A percentile compares a stretch with the other conserved stretches of the same genome.
Conservation (phyloP, 2,113 vertebrate species). For the Engystomops pustulosus region DNA sequence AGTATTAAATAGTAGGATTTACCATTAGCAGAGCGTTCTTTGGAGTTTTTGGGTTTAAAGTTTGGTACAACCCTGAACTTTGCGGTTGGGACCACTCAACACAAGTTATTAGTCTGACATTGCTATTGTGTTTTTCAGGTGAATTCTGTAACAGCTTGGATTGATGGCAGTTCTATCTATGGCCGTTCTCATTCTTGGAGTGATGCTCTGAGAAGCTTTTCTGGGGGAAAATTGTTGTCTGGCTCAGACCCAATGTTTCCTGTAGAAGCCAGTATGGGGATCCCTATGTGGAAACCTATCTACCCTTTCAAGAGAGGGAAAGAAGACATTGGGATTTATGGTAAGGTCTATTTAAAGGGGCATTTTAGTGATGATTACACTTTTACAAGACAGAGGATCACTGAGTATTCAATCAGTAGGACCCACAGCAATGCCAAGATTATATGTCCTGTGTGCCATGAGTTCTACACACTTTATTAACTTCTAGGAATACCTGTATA, state of each 20-base stretch:
- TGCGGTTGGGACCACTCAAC: no score
- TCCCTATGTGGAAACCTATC: slow-evolving; percentile 75
- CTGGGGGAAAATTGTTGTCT: slow-evolving; percentile 70
- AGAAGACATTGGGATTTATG: slow-evolving; percentile 64
- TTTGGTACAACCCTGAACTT: no score
- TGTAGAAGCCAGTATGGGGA: slow-evolving; percentile 54
- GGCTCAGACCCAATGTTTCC: slow-evolving; percentile 72
- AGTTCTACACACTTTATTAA: no score
- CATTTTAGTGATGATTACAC: background rate
- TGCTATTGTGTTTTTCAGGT: slow-evolving; percentile 65
- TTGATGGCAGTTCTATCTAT: slow-evolving; percentile 84
- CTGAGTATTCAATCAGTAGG: no score
- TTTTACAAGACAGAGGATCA: no score
- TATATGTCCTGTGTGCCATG: no score
- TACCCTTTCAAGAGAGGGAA: slow-evolving; percentile 72
- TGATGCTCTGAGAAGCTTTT: slow-evolving; percentile 77
- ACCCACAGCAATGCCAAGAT: no score
- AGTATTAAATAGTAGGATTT: no score
- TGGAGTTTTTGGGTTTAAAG: no score
- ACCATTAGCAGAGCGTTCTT: no score
- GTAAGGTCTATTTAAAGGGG: slow-evolving; percentile 58
- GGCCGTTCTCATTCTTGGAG: slow-evolving; percentile 78
- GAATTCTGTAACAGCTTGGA: slow-evolving; percentile 79
- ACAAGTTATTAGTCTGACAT: no score
- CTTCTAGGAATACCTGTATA: no score